phyloP scores from a whole-genome alignment of 2,888 invertebrate species.

The Phlogophora meticulosa region DNA sequence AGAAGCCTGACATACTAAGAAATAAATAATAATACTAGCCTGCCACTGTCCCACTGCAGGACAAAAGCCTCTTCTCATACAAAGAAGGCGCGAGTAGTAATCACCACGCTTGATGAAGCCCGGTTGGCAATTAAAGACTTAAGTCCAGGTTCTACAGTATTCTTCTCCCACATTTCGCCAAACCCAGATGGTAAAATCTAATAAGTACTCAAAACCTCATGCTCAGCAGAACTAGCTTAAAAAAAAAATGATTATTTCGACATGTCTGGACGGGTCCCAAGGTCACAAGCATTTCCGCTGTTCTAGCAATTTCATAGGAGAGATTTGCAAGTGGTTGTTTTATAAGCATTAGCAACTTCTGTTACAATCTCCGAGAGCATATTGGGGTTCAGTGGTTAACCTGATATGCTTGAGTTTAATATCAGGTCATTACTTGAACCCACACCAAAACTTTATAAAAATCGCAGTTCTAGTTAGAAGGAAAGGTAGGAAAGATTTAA shows the following conservation, averaged over 20 bases:
- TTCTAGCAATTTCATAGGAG: conserved; percentile 47
- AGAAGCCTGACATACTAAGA: too few relatives aligned
- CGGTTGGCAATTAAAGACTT: too few relatives aligned
- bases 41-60: too few relatives aligned
- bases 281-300: conserved; percentile 19
- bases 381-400: conserved; percentile 62
- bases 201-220: too few relatives aligned
- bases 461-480: background rate
- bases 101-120: too few relatives aligned
- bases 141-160: too few relatives aligned
- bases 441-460: conserved; percentile 60
- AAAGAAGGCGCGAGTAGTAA: too few relatives aligned
- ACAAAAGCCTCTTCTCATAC: too few relatives aligned
- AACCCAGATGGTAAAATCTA: too few relatives aligned
- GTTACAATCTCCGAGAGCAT: conserved; percentile 72
- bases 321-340: conserved; percentile 59
- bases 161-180: too few relatives aligned
- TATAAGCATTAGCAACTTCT: conserved; percentile 65
- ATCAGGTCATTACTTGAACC: conserved; percentile 74
- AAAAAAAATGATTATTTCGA: background rate
- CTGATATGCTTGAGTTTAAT: conserved; percentile 56
- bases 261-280: background rate
- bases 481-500: conserved; percentile 4
- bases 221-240: too few relatives aligned
- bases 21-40: too few relatives aligned